Conservation (phyloP, 2,888 invertebrate species). For the Lithosia quadra region DNA sequence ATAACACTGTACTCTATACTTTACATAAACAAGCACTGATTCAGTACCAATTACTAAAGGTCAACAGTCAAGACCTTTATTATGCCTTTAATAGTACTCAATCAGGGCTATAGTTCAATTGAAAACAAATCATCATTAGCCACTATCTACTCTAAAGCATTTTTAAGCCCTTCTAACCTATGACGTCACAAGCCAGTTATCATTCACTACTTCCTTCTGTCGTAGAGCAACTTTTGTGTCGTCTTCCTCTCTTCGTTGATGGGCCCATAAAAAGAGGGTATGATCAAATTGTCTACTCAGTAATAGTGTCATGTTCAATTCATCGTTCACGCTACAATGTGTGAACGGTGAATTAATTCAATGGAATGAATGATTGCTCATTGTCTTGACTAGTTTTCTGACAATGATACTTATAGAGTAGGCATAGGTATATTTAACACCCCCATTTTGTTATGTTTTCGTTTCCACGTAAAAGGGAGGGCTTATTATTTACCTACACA, state of each 20-base stretch:
- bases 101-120: slow-evolving; percentile 1
- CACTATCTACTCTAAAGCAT: not conserved
- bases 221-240: not conserved
- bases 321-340: not conserved
- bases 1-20: not conserved
- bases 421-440: not conserved
- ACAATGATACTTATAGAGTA: not conserved
- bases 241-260: not conserved
- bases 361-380: not conserved
- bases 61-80: not conserved
- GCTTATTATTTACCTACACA: not conserved
- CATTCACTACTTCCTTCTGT: not conserved
- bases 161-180: not conserved
- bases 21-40: not conserved
- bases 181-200: not conserved
- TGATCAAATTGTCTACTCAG: not conserved
- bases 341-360: not conserved
- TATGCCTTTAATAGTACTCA: not conserved
- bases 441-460: no score
- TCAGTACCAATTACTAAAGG: not conserved
- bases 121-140: not conserved
- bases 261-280: not conserved
- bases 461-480: no score
- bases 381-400: not conserved
- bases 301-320: not conserved